Evolutionary conservation across 2,888 invertebrate species (phyloP).

Genomic region (Sturmia bella): DNA sequence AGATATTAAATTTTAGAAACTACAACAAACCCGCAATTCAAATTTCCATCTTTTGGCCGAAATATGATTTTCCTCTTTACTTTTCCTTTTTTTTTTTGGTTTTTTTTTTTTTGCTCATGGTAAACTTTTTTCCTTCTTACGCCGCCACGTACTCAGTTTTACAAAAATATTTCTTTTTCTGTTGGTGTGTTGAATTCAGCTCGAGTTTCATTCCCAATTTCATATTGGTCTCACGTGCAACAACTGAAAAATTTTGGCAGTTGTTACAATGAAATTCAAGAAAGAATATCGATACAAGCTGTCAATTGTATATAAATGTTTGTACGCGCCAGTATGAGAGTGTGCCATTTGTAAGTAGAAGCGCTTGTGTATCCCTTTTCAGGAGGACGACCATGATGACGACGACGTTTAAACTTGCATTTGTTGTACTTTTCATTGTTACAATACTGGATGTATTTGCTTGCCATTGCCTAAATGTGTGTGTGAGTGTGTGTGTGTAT

Average conservation of each 20-base stretch:
- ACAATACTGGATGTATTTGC: slow-evolving; percentile 1
- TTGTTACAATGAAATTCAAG: slow-evolving; percentile 65
- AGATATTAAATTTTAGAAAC: not conserved
- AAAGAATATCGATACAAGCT: slow-evolving; percentile 67
- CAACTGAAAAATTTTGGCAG: slow-evolving; percentile 69
- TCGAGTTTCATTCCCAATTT: slow-evolving; percentile 60
- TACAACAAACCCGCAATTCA: slow-evolving; percentile 38
- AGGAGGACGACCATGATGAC: not conserved
- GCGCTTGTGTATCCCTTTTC: not conserved
- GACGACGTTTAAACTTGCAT: slow-evolving; percentile 50
- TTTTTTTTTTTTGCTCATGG: not conserved
- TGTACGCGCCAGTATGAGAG: not conserved
- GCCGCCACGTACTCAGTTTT: slow-evolving; percentile 41
- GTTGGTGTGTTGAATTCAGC: slow-evolving; percentile 25
- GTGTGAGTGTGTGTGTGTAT: no score
- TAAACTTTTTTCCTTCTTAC: not conserved
- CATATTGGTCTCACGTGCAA: slow-evolving; percentile 67
- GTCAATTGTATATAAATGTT: slow-evolving; percentile 62
- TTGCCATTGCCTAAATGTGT: no score
- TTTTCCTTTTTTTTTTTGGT: not conserved
- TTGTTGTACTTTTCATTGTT: slow-evolving; percentile 35
- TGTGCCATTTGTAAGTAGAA: not conserved
- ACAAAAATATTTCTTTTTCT: slow-evolving; percentile 9
- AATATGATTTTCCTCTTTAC: no score
- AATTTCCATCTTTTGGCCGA: slow-evolving; percentile 29